Evolutionary conservation across 2,797 vertebrate genomes (phyloP).

Genomic region (Anomalospiza imberbis): DNA sequence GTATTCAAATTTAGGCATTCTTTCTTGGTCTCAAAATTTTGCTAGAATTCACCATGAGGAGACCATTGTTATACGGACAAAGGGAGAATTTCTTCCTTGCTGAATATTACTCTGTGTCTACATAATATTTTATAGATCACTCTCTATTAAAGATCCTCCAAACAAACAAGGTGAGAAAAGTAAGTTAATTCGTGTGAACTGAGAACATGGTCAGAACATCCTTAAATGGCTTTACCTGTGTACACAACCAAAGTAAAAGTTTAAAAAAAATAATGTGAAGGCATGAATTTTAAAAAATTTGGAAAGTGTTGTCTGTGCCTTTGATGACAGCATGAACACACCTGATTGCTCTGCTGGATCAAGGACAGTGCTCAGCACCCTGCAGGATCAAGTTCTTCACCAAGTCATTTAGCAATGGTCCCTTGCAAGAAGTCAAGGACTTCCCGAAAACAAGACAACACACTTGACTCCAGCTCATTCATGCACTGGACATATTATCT

Average conservation of each 20-base stretch:
- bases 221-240: neutral
- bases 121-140: neutral
- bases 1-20: neutral
- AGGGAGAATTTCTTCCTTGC: neutral
- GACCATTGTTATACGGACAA: fast-evolving
- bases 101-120: neutral
- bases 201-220: neutral
- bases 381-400: neutral
- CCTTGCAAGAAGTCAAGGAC: neutral
- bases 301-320: neutral
- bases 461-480: neutral
- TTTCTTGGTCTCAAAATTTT: neutral
- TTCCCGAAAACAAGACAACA: neutral
- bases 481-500: neutral
- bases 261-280: neutral
- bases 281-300: neutral
- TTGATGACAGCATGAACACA: neutral
- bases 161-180: neutral
- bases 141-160: neutral
- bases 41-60: neutral
- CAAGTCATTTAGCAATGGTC: neutral
- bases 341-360: neutral
- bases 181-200: neutral
- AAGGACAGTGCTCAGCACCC: neutral
- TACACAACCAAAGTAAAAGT: neutral